phyloP scores from a whole-genome alignment of 2,888 invertebrate genomes.

The Nomada fabriciana region DNA sequence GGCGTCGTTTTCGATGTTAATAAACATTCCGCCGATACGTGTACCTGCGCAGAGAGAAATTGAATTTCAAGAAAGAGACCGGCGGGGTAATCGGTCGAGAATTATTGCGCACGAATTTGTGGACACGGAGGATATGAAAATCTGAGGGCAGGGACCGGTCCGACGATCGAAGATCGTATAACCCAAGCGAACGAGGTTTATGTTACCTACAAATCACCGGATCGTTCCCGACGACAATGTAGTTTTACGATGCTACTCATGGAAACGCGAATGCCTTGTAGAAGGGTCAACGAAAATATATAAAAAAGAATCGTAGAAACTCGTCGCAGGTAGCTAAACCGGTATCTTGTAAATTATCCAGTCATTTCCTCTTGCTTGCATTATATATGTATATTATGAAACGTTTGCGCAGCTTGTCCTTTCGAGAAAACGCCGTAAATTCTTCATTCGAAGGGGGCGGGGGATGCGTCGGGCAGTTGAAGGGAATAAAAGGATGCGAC shows the following conservation, averaged over 20 bases:
- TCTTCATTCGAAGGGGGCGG: conserved; percentile 26
- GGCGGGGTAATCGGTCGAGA: no score
- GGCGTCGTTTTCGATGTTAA: not conserved
- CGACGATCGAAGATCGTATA: conserved; percentile 9
- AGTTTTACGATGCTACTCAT: conserved; percentile 53
- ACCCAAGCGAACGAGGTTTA: conserved; percentile 43
- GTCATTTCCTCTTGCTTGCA: conserved; percentile 19
- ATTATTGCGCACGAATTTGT: not conserved
- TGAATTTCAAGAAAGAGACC: no score
- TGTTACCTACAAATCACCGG: conserved; percentile 41
- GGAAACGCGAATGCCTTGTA: conserved; percentile 22
- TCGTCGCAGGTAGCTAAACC: not conserved
- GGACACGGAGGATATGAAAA: conserved; percentile 15
- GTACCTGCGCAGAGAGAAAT: not conserved
- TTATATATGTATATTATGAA: conserved; percentile 42
- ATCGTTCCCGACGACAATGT: conserved; percentile 29
- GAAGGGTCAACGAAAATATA: conserved; percentile 11
- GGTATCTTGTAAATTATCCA: conserved; percentile 62
- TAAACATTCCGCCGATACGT: not conserved
- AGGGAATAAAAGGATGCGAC: not conserved
- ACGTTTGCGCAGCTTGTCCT: conserved; percentile 15
- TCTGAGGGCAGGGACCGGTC: not conserved
- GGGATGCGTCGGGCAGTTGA: not conserved
- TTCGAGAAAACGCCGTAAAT: conserved; percentile 37
- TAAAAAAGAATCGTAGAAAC: conserved; percentile 38